Percentiles rank a stretch among this genome's conserved stretches.
Conservation (phyloP, 2,888 invertebrate genomes). For the Ormyrus labotus region DNA sequence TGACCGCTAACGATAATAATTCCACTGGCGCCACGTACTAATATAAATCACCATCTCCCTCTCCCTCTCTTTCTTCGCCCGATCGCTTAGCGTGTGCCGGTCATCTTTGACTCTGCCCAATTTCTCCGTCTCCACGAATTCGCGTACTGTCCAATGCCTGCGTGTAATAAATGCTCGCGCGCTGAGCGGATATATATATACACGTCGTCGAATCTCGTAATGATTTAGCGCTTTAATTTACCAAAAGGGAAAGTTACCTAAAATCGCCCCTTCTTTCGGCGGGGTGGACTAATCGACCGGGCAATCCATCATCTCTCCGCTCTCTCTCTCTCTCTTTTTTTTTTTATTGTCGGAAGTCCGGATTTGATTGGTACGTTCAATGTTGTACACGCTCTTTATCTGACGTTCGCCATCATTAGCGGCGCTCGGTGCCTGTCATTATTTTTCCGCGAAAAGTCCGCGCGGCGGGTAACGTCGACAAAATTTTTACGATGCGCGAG, state of each 20-base stretch:
- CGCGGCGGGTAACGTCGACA: background rate
- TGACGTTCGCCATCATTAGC: constrained; percentile 13
- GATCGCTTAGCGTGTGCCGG: constrained; percentile 68
- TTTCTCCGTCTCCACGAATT: background rate
- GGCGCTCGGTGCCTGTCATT: background rate
- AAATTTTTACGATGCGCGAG: background rate
- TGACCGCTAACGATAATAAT: constrained; percentile 71
- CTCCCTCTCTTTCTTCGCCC: constrained; percentile 61
- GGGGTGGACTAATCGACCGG: constrained; percentile 45
- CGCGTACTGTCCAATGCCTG: background rate
- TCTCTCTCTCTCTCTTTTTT: background rate
- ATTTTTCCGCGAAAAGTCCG: background rate
- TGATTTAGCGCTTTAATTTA: constrained; percentile 54
- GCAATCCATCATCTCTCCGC: constrained; percentile 47
- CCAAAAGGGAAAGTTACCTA: constrained; percentile 1
- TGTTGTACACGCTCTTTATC: constrained; percentile 29
- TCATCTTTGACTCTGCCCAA: constrained; percentile 63
- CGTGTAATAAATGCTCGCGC: constrained; percentile 45
- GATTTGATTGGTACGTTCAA: constrained; percentile 33
- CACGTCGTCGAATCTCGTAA: constrained; percentile 43
- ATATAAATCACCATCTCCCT: constrained; percentile 71
- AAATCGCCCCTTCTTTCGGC: constrained; percentile 29
- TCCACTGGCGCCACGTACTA: constrained; percentile 70
- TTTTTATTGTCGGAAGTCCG: constrained; percentile 37
- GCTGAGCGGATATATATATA: constrained; percentile 41